Evolutionary conservation across 1,140 invertebrate genomes (phyloP), one percentile per base, ranked within the genome.

Genomic region (Vanessa atalanta): DNA sequence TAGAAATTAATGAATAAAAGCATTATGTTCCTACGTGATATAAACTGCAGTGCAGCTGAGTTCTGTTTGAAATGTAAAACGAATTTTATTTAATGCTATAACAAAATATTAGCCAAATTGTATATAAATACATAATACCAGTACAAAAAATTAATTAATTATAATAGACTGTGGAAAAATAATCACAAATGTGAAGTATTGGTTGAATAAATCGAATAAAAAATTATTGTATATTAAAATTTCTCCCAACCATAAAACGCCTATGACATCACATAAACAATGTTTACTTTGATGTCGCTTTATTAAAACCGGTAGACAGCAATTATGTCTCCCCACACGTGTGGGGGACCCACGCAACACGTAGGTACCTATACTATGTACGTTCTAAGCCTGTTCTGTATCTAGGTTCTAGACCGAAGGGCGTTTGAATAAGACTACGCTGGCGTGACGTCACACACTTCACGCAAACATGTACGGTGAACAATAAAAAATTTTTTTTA

Each of bases 371-470:
- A 57, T 61, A 61, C 26, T 43, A 43, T 43, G 37, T 43, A 43
- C 7, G 37, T 43, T 5, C 57, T 61, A 23, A 23, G 43, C 23
- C 55, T 51, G 48, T 26, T 23, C 47, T 51, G 23, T 69, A 60
- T 68, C 66, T 68, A 68, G 51, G 16, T 50, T 57, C 65, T 67
- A 69, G 48, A 69, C 53, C 53, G 47, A 72, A 72, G 51, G 60
- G 70, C 70, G 70, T 65, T 72, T 72, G 50, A 48, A 16, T 47
- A 66, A 65, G 63, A 72, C 70, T 64, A 60, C 70, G 70, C 61
- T 47, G 57, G 63, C 64, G 50, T 72, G 64, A 63, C 66, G 43
- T 57, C 37, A 37, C 53, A 37, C 16, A 53, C 48, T 53, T 57
- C 37, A 68, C 37, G 53, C 43, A 48, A 68, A 68, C 16, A 43